Base-by-base conservation (phyloP, 2,888 invertebrate genomes). In the Drosophila subsilvestris region DNA sequence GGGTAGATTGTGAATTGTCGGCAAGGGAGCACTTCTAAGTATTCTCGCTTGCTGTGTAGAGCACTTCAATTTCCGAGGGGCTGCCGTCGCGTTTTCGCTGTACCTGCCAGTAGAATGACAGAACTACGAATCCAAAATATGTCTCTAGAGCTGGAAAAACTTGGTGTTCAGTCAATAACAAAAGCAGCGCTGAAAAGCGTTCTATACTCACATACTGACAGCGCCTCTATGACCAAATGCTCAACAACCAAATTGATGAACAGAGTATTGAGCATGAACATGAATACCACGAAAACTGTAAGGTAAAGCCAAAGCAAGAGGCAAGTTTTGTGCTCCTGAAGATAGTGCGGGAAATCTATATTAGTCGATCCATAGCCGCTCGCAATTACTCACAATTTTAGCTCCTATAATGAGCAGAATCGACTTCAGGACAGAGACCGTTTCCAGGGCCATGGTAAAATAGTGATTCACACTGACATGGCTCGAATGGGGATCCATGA, bases 41-140 rank as follows among this genome's bases (percentile, higher is more conserved):
- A 6, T 63, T 63, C 2, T 53, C 59, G 32, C 7, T 49, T 6
- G 60, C 53, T 2, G 50, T 66, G 43, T 53, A 88, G 2, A 84
- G 76, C 6, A 86, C 80, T 29, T 72, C 68, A 7, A 68, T 29
- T 10, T 72, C 74, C 0, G 54, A 7, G 17, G 12, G 10, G 18
- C 8, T 20, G 0, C 42, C 51, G 8, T 9, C 37, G 1, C 14
- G 57, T 20, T 48, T 50, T 4, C 44, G 2, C 37, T 29, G 20
- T 20, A 80, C 14, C 3, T 74, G 60, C 20, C 57, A 3, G 29
- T 74, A 80, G 14, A 71, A 74, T 1, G 74, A 67, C 0, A 69
- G 8, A 2, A 74, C 81, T 0, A 86, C 55, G 0, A 55, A 5
- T 9, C 74, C 45, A 14, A 84, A 86, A 29, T 86, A 86, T 1